Base-by-base conservation (phyloP, 2,113 vertebrate species). In the Aphyosemion australe region DNA sequence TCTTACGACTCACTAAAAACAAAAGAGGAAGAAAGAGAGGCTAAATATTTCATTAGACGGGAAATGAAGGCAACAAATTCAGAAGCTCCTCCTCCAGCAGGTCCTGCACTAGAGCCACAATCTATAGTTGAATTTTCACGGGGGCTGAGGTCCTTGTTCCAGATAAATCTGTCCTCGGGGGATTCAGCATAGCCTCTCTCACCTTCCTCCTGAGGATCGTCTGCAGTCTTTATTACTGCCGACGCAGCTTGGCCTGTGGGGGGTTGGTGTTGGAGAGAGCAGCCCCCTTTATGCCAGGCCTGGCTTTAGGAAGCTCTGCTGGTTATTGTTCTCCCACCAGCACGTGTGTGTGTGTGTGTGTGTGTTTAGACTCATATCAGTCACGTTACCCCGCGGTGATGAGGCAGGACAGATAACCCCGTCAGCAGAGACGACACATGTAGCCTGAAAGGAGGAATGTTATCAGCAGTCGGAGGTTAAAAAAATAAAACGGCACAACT, bases 211-310 rank as follows among this genome's bases (percentile, higher is more conserved):
- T 45, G 79, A 73, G 79, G 15, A 65, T 87, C 70, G 74, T 88
- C 76, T 74, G 73, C 70, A 82, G 66, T 63, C 63, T 87, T 86
- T 78, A 79, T 90, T 83, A 80, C 64, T 80, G 79, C 61, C 84
- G 71, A 73, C 70, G 14, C 80, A 82, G 87, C 80, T 16, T 58
- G 54, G 74, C 37, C 60, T 45, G 69, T 46, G 51, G 61, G 61
- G 74, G 78, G 72, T 14, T 59, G 80, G 31, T 59, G 63, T 69
- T 72, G 51, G 62, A 69, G 69, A 71, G 76, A 72, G 57, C 59
- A 78, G 52, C 55, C 82, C 74, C 76, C 66, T 70, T 84, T 78
- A 59, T 55, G 53, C 46, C 65, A 48, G 34, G 65, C 70, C 69
- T 65, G 65, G 74, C 82, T 79, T 81, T 75, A 69, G 77, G 78